phyloP scores from a whole-genome alignment of 1,140 invertebrate genomes.

The Holcopasites calliopsidis region DNA sequence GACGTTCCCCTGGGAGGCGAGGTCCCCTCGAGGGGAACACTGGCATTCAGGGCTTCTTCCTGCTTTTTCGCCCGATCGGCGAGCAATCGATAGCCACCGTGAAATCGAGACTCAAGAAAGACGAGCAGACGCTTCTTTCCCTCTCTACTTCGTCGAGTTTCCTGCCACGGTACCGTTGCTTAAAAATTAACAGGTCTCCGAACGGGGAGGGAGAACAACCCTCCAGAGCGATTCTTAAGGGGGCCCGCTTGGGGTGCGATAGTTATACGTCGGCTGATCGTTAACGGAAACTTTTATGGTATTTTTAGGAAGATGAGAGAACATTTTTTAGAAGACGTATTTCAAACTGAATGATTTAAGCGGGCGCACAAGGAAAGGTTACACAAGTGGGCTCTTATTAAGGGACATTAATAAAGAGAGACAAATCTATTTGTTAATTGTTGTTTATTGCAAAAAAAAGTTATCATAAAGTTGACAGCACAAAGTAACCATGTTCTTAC shows the following conservation, averaged over 20 bases:
- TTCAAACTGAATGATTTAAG: too few species aligned
- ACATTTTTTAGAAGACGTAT: too few species aligned
- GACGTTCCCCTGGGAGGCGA: background rate
- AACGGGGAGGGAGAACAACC: background rate
- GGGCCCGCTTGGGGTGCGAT: background rate
- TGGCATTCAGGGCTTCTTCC: background rate
- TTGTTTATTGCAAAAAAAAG: too few species aligned
- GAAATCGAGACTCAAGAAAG: constrained; percentile 45
- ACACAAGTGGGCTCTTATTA: too few species aligned
- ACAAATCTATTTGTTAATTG: too few species aligned
- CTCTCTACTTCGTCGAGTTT: background rate
- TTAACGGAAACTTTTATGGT: background rate
- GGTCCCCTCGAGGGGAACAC: background rate
- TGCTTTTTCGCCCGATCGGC: constrained; percentile 15
- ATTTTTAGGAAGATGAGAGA: too few species aligned
- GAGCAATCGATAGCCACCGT: constrained; percentile 47
- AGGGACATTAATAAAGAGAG: too few species aligned
- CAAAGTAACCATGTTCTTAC: too few species aligned
- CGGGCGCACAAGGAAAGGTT: too few species aligned
- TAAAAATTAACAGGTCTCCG: constrained; percentile 54
- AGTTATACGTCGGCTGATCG: background rate
- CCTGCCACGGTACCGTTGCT: constrained; percentile 21
- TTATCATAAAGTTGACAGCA: too few species aligned
- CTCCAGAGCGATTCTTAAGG: background rate
- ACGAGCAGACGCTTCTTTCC: background rate